Base-by-base conservation (phyloP, 2,797 vertebrate genomes). In the Arrhamphus sclerolepis region DNA sequence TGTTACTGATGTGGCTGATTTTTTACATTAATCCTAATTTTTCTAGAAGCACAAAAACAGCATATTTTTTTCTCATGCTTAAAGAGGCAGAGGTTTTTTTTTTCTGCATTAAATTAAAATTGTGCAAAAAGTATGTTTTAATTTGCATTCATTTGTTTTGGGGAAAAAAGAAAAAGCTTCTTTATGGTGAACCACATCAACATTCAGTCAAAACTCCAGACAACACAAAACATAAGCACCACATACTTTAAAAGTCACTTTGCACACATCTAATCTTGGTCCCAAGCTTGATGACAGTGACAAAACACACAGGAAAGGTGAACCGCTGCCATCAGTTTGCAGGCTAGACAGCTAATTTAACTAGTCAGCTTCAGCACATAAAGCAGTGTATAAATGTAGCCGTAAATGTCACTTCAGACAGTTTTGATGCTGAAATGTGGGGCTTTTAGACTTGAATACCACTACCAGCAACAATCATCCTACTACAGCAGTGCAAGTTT, bases 271-370 rank as follows among this genome's bases (percentile, higher is more conserved):
- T 21, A 16, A 0, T 52, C 22, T 31, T 34, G 31, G 9, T 34
- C 31, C 31, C 10, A 1, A 13, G 19, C 10, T 54, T 46, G n/a
- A 58, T 49, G 31, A 40, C 28, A 38, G 43, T 19, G n/a, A 28
- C 21, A 22, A 18, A 40, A 51, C n/a, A 31, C 16, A 0, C 7
- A 39, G 9, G 41, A 17, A 26, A 68, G 34, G 10, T 28, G 24
- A 5, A 13, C 6, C 13, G 6, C 62, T 21, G 4, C 17, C 6
- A 4, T 29, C 13, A 28, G 6, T 40, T 48, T 47, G n/a, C 34
- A 62, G 41, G 40, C 34, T 13, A 5, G 34, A 38, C 34, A 14
- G 13, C 22, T 46, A 56, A 66, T 73, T n/a, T 56, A 50, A 9
- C 19, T 24, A 22, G 38, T 46, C 28, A 17, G 2, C 7, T 51